Evolutionary conservation across 1,140 invertebrate species (phyloP).

Genomic region (Drosophila micromelanica): DNA sequence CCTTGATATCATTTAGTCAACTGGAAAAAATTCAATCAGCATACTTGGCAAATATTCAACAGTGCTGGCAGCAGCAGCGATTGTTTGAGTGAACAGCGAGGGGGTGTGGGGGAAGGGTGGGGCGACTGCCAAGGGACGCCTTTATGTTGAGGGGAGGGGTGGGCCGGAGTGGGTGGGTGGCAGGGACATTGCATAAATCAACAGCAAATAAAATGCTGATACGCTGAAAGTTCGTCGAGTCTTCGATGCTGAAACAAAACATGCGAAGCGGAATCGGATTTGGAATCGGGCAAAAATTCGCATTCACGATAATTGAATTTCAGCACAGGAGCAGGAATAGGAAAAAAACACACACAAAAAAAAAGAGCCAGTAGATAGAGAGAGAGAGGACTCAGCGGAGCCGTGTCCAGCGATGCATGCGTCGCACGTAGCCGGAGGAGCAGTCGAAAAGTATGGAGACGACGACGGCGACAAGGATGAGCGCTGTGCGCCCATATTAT

Average conservation of each 20-base stretch:
- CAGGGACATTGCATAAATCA: constrained; percentile 74
- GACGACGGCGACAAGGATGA: constrained; percentile 24
- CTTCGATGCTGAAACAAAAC: constrained; percentile 76
- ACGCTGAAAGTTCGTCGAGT: constrained; percentile 80
- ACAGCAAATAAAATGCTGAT: constrained; percentile 84
- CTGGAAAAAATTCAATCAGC: constrained; percentile 84
- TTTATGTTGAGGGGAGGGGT: not conserved
- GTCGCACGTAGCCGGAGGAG: constrained; percentile 76
- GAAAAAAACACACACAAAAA: constrained; percentile 43
- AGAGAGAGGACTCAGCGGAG: constrained; percentile 31
- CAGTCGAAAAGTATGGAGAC: constrained; percentile 30
- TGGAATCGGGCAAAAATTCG: constrained; percentile 74
- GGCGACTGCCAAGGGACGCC: constrained; percentile 22
- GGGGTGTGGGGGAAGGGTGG: constrained; percentile 11
- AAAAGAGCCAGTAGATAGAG: constrained; percentile 13
- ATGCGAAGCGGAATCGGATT: constrained; percentile 77
- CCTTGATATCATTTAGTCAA: constrained; percentile 85
- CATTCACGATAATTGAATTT: constrained; percentile 84
- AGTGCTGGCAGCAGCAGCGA: constrained; percentile 47
- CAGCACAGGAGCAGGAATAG: constrained; percentile 55
- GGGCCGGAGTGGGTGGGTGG: constrained; percentile 7
- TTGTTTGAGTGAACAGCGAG: constrained; percentile 48
- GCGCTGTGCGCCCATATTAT: constrained; percentile 83
- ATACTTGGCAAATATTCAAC: constrained; percentile 84
- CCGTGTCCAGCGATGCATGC: constrained; percentile 80